Percentiles rank a stretch among this genome's conserved stretches.
phyloP scores from a whole-genome alignment of 2,113 vertebrate species.

The Halcyon malimbica region DNA sequence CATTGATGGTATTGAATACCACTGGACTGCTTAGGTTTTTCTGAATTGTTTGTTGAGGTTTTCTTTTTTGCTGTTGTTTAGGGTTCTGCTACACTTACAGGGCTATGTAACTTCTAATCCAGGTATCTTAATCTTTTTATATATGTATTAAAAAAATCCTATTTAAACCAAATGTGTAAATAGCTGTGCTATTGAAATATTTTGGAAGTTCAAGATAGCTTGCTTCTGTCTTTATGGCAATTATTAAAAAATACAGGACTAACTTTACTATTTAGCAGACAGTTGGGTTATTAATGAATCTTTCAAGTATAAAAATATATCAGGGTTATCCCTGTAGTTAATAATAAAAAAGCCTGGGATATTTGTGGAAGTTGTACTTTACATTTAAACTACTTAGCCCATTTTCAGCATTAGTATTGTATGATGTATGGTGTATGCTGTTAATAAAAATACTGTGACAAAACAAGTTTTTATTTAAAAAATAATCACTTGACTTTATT shows the following conservation, averaged over 20 bases:
- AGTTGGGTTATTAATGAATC: not conserved
- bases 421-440: not conserved
- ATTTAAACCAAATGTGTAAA: slow-evolving; percentile 53
- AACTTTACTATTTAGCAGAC: not conserved
- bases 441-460: slow-evolving; percentile 25
- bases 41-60: not conserved
- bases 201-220: slow-evolving; percentile 16
- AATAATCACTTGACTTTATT: not conserved
- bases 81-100: slow-evolving; percentile 19
- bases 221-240: not conserved
- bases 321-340: slow-evolving; percentile 4
- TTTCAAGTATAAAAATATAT: not conserved
- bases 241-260: not conserved
- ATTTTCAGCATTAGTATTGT: slow-evolving; percentile 14
- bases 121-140: slow-evolving; percentile 48
- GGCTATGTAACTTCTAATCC: slow-evolving; percentile 47
- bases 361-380: slow-evolving; percentile 17
- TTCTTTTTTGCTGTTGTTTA: slow-evolving; percentile 11
- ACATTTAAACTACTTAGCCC: slow-evolving; percentile 2
- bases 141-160: not conserved
- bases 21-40: not conserved
- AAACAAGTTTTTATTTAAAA: slow-evolving; percentile 7
- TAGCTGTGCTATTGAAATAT: not conserved
- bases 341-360: slow-evolving; percentile 35
- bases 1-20: not conserved